Evolutionary conservation across 2,113 vertebrate genomes (phyloP), one percentile per base, ranked within the genome.

Genomic region (Zosterops hypoxanthus): DNA sequence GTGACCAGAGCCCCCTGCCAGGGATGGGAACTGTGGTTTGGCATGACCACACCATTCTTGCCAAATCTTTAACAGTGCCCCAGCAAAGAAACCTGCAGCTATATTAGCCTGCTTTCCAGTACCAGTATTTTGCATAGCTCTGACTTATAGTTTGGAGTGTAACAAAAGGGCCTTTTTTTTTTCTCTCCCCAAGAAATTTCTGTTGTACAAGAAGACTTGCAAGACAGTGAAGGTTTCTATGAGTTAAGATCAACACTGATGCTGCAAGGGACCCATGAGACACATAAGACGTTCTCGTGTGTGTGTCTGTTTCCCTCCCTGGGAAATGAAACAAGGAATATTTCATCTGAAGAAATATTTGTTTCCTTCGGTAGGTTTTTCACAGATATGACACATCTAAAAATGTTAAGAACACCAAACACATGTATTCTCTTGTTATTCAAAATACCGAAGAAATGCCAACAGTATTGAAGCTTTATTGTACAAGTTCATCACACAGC

Each of bases 261-360:
- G 75, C 71, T 76, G 34, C 65, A 47, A 41, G 34, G 44, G 44
- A 71, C 23, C 49, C 66, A 50, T n/a, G 57, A 90, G 50, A 23
- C 34, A 81, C 29, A 70, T 11, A 86, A 88, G 49, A 93, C 20
- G 1, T 82, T 97, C 69, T 97, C 33, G 0, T 98, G 97, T 76
- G 41, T 11, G 31, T 96, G 97, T 80, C 33, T 92, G 21, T 94
- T 94, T 91, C 83, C 90, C 21, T 93, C 52, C 29, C 86, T 33
- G 0, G 29, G 90, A 82, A 96, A 95, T 80, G 76, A 95, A 93
- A 88, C 59, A 12, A 11, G 66, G 88, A 96, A 56, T 70, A 69
- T 91, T 90, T 97, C 97, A 60, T 97, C 97, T 39, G 73, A 96
- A 96, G 95, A 97, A 94, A 96, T 97, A 88, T 33, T 73, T 69